Evolutionary conservation across 2,888 invertebrate species (phyloP).

Genomic region (Tenthredo mesomela): DNA sequence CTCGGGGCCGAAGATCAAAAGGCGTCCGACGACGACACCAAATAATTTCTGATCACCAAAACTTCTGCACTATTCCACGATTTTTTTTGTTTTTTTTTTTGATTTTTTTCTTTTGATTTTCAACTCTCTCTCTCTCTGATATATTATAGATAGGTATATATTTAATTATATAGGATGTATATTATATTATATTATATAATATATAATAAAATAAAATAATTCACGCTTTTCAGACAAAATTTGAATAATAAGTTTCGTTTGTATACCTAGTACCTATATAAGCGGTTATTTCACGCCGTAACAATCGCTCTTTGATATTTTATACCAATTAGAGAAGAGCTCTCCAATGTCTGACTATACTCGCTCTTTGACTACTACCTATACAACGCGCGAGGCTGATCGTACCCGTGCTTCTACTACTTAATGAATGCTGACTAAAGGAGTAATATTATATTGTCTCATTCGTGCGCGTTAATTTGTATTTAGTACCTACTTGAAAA

Average conservation of each 20-base stretch:
- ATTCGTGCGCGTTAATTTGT: neutral
- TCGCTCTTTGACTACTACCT: neutral
- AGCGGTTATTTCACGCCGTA: neutral
- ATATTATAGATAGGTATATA: no score
- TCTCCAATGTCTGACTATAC: constrained; percentile 5
- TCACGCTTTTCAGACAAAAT: neutral
- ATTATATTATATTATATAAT: no score
- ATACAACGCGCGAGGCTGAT: neutral
- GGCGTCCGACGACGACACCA: neutral
- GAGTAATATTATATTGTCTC: neutral
- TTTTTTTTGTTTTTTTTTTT: neutral
- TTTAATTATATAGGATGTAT: no score
- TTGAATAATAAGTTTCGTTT: neutral
- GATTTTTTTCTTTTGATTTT: neutral
- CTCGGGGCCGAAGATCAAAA: neutral
- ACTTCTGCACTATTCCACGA: neutral
- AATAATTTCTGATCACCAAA: neutral
- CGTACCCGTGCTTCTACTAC: neutral
- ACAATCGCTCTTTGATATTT: no score
- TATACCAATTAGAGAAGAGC: neutral
- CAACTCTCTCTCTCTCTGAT: no score
- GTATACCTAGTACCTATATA: no score
- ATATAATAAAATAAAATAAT: no score
- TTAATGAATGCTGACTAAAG: neutral
- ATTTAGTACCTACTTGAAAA: neutral